These are phyloP conservation scores for Agapornis roseicollis DNA, from an alignment of 2,113 vertebrate genomes.

Conservation along the genomic window DNA sequence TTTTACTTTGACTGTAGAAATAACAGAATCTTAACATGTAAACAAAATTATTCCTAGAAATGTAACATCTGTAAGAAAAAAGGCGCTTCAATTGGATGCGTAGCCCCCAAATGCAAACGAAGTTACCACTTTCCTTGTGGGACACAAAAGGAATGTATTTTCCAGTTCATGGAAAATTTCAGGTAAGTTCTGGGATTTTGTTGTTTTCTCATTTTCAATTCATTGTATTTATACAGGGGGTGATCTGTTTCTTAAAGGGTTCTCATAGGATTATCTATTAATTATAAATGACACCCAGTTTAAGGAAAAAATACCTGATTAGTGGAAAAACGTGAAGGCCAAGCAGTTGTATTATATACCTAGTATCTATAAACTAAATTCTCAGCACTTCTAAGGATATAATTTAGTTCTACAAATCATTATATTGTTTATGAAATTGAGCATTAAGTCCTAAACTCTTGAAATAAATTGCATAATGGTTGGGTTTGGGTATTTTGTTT, in stretches of 20 bases:
- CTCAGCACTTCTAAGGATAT: background rate
- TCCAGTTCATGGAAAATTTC: constrained; percentile 89
- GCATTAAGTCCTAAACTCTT: background rate
- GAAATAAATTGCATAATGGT: background rate
- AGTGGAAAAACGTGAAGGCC: background rate
- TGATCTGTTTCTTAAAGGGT: background rate
- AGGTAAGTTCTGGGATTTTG: constrained; percentile 77
- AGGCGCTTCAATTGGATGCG: constrained; percentile 92
- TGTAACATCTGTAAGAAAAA: constrained; percentile 86
- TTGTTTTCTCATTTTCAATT: background rate
- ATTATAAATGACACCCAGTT: background rate
- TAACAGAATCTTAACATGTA: background rate
- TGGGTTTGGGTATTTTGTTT: background rate
- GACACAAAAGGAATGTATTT: constrained; percentile 82
- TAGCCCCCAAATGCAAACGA: constrained; percentile 82
- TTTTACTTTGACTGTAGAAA: background rate
- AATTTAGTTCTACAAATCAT: background rate
- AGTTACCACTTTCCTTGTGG: constrained; percentile 93
- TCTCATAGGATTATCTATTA: background rate
- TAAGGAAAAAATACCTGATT: background rate
- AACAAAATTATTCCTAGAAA: constrained; percentile 69
- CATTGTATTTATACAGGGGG: background rate
- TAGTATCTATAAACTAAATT: background rate
- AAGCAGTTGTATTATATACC: background rate
- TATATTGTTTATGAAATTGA: background rate